Conservation (phyloP, 2,888 invertebrate genomes). For the Zaprionus obscuricornis region DNA sequence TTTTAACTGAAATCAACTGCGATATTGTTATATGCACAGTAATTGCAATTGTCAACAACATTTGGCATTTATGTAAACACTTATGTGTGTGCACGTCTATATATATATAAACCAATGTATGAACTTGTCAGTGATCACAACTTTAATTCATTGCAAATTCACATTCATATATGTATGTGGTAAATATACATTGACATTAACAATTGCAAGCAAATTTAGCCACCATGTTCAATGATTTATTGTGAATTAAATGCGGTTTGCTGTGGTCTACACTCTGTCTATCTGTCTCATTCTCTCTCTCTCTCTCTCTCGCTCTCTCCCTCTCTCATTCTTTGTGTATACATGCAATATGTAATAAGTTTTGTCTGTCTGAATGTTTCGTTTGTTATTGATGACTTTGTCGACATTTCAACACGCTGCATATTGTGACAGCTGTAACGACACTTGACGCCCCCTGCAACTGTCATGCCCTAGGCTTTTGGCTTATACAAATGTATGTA, state of each 20-base stretch:
- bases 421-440: slow-evolving; percentile 59
- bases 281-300: slow-evolving; percentile 12
- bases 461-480: slow-evolving; percentile 20
- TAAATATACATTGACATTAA: too few relatives aligned
- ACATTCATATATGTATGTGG: slow-evolving; percentile 18
- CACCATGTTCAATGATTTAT: slow-evolving; percentile 56
- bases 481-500: too few relatives aligned
- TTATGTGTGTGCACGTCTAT: not conserved
- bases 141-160: slow-evolving; percentile 9
- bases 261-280: slow-evolving; percentile 10
- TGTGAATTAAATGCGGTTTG: slow-evolving; percentile 53
- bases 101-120: not conserved
- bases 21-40: too few relatives aligned
- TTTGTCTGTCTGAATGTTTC: slow-evolving; percentile 18
- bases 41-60: too few relatives aligned
- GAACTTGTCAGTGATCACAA: not conserved
- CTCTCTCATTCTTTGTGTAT: too few relatives aligned
- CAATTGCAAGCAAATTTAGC: slow-evolving; percentile 22
- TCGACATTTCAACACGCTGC: slow-evolving; percentile 29
- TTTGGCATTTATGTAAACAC: too few relatives aligned
- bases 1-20: too few relatives aligned
- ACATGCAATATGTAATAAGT: slow-evolving; percentile 5
- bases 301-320: slow-evolving; percentile 15
- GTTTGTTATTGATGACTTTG: slow-evolving; percentile 63
- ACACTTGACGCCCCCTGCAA: slow-evolving; percentile 26